Evolutionary conservation across 2,888 invertebrate genomes (phyloP), one percentile per base, ranked within the genome.

Genomic region (Icerya purchasi): DNA sequence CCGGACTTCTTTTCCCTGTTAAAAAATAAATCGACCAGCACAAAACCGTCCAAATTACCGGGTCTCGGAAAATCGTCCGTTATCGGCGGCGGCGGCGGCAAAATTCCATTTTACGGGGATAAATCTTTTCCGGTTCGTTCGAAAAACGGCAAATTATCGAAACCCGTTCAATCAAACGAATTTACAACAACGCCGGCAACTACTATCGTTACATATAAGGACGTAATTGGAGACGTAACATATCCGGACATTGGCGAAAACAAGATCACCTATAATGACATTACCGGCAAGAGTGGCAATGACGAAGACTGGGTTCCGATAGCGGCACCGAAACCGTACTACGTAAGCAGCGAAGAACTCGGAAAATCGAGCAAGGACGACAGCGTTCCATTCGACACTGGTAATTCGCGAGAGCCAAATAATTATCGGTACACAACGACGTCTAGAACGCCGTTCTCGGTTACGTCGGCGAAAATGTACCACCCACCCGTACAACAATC

Each of bases 1-100:
- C 87, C 88, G 0, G 82, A 89, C 69, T 88, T 89, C 72, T 90
- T 90, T 68, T 83, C 82, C 2, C 79, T 82, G 1, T 71, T 84
- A 60, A 81, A 24, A 8, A 56, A 52, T 20, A 60, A 56, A 10
- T 72, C 60, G 73, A 73, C 25, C 8, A 62, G 60, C 19, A 50
- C 57, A 18, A 64, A 61, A 53, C 19, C 59, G 14, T 63, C 63
- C 24, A 58, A 58, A 49, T 21, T 21, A 58, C 10, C 57, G 58
- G n/a, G 18, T 62, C 10, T 55, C 25, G n/a, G 52, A 57, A 14
- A 14, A 36, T 5, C 36, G 14, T 8, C 8, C 5, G 5, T 8
- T 36, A 5, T 5, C 14, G 14, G 36, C 14, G 14, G 14, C 5
- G 5, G 5, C 36, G 5, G 5, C 36, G 36, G 36, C 14, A 36